Percentiles rank a stretch among this genome's conserved stretches.
phyloP scores from a whole-genome alignment of 1,140 invertebrate species.

The Papilio glaucus region DNA sequence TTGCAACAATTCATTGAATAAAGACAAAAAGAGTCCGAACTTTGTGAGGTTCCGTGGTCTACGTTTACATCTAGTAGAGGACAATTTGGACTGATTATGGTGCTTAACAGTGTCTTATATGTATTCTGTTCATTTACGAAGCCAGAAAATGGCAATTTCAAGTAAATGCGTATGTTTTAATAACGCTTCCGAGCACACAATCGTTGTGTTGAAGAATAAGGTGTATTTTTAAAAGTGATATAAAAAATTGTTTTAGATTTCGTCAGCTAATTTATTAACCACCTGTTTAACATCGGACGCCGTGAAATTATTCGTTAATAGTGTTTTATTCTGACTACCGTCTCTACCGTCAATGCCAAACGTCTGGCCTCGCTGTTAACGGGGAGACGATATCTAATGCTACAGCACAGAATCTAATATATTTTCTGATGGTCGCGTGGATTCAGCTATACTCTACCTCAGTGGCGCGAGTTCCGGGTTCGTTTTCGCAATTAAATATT shows the following conservation, averaged over 20 bases:
- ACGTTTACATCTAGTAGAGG: too few relatives aligned
- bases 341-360: constrained; percentile 11
- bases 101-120: too few relatives aligned
- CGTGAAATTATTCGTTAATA: constrained; percentile 18
- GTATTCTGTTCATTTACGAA: too few relatives aligned
- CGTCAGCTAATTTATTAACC: constrained; percentile 25
- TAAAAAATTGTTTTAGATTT: constrained; percentile 21
- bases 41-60: too few relatives aligned
- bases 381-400: neutral
- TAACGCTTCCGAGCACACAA: neutral
- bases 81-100: too few relatives aligned
- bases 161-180: neutral
- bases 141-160: neutral
- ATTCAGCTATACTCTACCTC: neutral
- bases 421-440: neutral
- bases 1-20: too few relatives aligned
- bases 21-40: too few relatives aligned
- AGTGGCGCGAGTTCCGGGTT: neutral
- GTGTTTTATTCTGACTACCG: constrained; percentile 11
- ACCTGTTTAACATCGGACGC: constrained; percentile 20
- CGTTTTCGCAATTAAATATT: neutral
- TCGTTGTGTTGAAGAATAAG: neutral
- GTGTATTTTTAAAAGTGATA: neutral
- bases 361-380: constrained; percentile 23
- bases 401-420: neutral